Conservation (phyloP, 2,888 invertebrate genomes). For the Pristionchus exspectatus region DNA sequence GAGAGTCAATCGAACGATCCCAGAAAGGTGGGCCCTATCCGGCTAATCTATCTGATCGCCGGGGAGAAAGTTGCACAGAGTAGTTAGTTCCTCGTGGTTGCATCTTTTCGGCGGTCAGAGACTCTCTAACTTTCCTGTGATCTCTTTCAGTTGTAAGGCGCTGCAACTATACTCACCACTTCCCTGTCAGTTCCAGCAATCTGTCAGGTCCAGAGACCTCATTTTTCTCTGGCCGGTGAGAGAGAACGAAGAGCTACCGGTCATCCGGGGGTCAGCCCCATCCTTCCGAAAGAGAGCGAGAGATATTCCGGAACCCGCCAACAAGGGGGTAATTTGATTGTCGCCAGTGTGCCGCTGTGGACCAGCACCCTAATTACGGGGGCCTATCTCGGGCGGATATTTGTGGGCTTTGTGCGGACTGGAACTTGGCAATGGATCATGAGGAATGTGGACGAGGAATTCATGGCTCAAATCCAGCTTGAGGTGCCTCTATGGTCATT, state of each 20-base stretch:
- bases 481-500: no score
- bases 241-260: not conserved
- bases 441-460: not conserved
- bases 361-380: conserved; percentile 1
- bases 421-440: not conserved
- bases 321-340: conserved; percentile 1
- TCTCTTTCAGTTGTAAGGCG: no score
- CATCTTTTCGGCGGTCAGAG: no score
- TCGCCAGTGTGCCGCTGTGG: not conserved
- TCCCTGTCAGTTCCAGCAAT: not conserved
- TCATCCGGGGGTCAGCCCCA: not conserved
- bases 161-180: not conserved
- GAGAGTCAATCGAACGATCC: no score
- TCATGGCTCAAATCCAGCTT: no score
- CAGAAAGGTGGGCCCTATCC: no score
- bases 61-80: no score
- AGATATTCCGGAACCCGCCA: not conserved
- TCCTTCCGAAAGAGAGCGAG: not conserved
- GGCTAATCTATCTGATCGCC: no score
- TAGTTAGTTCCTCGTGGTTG: no score
- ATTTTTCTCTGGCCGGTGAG: not conserved
- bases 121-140: no score
- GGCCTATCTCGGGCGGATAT: not conserved
- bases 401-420: not conserved
- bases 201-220: not conserved